These are phyloP conservation scores for Drosophila guanche DNA, from an alignment of 1,140 invertebrate genomes.

Conservation along the genomic window DNA sequence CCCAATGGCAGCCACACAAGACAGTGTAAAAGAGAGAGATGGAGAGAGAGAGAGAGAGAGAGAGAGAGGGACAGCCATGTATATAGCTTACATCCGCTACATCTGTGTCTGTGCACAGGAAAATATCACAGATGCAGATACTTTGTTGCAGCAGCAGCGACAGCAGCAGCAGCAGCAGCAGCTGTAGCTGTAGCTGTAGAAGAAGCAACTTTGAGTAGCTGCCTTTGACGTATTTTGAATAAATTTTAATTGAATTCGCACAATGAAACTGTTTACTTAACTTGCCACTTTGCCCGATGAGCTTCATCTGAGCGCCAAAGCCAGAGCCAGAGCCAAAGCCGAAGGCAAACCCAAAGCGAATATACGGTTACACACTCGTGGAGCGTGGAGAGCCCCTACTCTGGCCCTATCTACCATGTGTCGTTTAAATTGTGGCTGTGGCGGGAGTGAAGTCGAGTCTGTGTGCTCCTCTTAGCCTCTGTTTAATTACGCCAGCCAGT, in stretches of 20 bases:
- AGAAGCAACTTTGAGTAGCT: conserved; percentile 67
- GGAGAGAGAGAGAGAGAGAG: background rate
- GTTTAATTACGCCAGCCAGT: conserved; percentile 71
- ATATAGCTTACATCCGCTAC: background rate
- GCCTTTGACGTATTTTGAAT: conserved; percentile 82
- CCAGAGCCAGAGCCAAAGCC: conserved; percentile 20
- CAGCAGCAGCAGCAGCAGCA: conserved; percentile 16
- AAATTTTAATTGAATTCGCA: conserved; percentile 83
- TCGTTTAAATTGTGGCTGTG: too few species aligned
- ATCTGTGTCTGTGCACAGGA: conserved; percentile 11
- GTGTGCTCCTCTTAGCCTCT: conserved; percentile 42
- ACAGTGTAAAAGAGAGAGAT: background rate
- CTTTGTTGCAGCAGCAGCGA: conserved; percentile 45
- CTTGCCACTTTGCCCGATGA: conserved; percentile 81
- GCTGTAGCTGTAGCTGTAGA: conserved; percentile 15
- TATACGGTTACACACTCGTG: conserved; percentile 42
- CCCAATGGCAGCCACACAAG: conserved; percentile 64
- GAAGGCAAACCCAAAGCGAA: conserved; percentile 22
- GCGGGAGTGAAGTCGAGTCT: background rate
- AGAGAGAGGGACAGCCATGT: conserved; percentile 1
- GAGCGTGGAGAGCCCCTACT: background rate
- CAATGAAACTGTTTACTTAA: conserved; percentile 83
- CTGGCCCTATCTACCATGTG: background rate
- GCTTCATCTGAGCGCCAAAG: conserved; percentile 60
- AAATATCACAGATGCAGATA: conserved; percentile 48